Percentiles rank a stretch among this genome's conserved stretches.
Evolutionary conservation across 2,797 vertebrate genomes (phyloP).

Genomic region (Pterois miles): DNA sequence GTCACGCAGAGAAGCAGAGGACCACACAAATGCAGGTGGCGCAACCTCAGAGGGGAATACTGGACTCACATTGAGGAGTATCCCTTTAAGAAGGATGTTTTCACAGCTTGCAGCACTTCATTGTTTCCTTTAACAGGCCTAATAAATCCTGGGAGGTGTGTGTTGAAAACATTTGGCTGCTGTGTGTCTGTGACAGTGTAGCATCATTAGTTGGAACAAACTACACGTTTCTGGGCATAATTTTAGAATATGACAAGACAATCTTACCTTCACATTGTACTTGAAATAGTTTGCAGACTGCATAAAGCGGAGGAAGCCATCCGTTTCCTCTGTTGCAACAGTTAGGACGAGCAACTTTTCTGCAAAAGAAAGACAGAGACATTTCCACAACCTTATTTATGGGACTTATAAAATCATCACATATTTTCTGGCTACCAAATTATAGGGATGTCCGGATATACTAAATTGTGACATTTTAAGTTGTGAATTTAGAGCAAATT

Average conservation of each 20-base stretch:
- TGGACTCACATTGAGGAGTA: slow-evolving; percentile 19
- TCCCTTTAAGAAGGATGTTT: slow-evolving; percentile 31
- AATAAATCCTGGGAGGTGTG: slow-evolving; percentile 42
- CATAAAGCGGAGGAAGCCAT: slow-evolving; percentile 96
- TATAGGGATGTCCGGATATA: slow-evolving; percentile 28
- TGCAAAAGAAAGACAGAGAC: slow-evolving; percentile 66
- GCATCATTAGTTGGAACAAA: not conserved
- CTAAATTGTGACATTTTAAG: slow-evolving; percentile 8
- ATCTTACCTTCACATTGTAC: slow-evolving; percentile 94
- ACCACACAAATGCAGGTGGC: not conserved
- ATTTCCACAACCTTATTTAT: slow-evolving; percentile 15
- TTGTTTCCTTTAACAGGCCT: slow-evolving; percentile 46
- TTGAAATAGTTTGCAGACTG: slow-evolving; percentile 93
- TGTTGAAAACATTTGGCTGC: slow-evolving; percentile 17
- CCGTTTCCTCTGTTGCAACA: slow-evolving; percentile 93
- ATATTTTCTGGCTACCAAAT: slow-evolving; percentile 26
- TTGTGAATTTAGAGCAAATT: slow-evolving; percentile 25
- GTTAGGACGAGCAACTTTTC: slow-evolving; percentile 94
- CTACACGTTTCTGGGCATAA: not conserved
- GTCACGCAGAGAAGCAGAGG: not conserved
- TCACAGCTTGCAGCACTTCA: slow-evolving; percentile 32
- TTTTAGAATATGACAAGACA: slow-evolving; percentile 1
- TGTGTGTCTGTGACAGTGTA: not conserved
- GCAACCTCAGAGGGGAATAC: slow-evolving; percentile 36
- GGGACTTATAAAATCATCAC: slow-evolving; percentile 16